Evolutionary conservation across 2,888 invertebrate species (phyloP).

Genomic region (Cephus rjabovi): DNA sequence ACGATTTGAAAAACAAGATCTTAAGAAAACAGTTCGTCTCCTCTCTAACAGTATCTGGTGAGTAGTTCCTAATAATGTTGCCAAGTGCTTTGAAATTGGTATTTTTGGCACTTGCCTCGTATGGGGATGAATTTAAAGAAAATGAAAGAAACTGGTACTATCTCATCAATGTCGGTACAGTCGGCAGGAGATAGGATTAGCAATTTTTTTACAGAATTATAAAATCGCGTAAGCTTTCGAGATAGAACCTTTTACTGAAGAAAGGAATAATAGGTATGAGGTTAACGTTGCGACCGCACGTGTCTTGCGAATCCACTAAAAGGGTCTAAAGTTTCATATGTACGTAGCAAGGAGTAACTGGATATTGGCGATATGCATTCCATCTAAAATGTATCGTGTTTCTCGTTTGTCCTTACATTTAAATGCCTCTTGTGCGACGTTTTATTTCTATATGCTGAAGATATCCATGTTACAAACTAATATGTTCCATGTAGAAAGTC

Average conservation of each 20-base stretch:
- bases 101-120: not conserved
- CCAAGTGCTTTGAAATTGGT: not conserved
- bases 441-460: not conserved
- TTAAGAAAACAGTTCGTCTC: not conserved
- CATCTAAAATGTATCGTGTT: not conserved
- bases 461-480: too few species aligned
- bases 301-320: not conserved
- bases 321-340: not conserved
- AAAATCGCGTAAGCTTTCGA: too few species aligned
- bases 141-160: not conserved
- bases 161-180: not conserved
- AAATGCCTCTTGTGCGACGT: not conserved
- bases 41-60: not conserved
- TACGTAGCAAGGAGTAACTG: not conserved
- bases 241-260: not conserved
- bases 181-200: not conserved
- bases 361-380: not conserved
- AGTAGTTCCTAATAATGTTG: not conserved
- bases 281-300: not conserved
- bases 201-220: too few species aligned
- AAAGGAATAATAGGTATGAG: not conserved
- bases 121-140: not conserved
- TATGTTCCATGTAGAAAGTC: too few species aligned
- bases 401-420: not conserved
- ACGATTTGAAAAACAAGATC: not conserved